Conservation (phyloP, 2,113 vertebrate species). For the Mustela nigripes region DNA sequence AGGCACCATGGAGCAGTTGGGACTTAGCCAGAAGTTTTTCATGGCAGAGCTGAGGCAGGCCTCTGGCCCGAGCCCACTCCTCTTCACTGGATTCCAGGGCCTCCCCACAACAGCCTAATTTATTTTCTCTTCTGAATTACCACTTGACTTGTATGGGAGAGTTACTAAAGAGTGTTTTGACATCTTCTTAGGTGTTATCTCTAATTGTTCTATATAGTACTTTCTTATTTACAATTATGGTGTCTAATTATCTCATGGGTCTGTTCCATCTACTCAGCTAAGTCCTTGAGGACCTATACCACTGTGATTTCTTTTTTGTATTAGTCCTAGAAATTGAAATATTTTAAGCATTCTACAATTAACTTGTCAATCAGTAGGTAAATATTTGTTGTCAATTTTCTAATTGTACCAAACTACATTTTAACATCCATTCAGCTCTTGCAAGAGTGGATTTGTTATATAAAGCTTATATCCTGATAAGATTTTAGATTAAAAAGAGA, state of each 20-base stretch:
- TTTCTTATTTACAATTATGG: neutral
- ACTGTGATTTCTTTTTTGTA: conserved; percentile 17
- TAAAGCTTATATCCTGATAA: neutral
- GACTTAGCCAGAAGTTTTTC: neutral
- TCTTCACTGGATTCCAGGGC: neutral
- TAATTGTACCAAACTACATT: neutral
- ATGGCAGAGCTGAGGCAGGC: neutral
- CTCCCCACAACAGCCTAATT: neutral
- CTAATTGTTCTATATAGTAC: neutral
- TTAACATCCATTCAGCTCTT: neutral
- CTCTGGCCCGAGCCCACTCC: neutral
- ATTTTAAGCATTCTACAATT: conserved; percentile 56
- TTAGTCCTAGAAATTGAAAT: neutral
- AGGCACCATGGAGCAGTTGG: neutral
- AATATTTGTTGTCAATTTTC: conserved; percentile 61
- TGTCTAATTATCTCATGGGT: neutral
- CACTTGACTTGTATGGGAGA: neutral
- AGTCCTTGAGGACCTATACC: neutral
- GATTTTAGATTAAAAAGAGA: conserved; percentile 26
- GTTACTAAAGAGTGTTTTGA: conserved; percentile 24
- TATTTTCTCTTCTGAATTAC: conserved; percentile 39
- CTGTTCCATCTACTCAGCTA: neutral
- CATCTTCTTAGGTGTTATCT: neutral
- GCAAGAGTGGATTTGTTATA: conserved; percentile 25
- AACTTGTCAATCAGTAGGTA: conserved; percentile 38